Conservation (phyloP, 2,888 invertebrate genomes). For the Drosophila formosana region DNA sequence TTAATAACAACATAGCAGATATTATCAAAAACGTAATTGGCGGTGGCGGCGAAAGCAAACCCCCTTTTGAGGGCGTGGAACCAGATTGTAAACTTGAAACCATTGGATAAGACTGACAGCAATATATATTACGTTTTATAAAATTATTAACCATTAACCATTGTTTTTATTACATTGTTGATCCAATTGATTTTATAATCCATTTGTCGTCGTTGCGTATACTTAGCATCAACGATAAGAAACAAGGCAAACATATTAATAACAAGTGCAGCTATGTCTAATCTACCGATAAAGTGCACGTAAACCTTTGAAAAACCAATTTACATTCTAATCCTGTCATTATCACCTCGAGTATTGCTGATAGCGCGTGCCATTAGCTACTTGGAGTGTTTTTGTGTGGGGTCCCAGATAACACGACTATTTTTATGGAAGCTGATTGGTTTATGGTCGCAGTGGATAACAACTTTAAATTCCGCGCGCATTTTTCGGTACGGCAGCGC, state of each 20-base stretch:
- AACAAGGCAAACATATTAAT: slow-evolving; percentile 32
- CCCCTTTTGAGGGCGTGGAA: slow-evolving; percentile 81
- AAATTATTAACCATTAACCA: not conserved
- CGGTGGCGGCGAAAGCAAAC: slow-evolving; percentile 55
- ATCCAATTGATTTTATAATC: slow-evolving; percentile 25
- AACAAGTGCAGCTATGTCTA: slow-evolving; percentile 29
- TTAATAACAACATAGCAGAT: slow-evolving; percentile 72
- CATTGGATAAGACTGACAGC: slow-evolving; percentile 36
- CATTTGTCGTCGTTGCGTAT: slow-evolving; percentile 20
- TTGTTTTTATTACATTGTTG: not conserved
- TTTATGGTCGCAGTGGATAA: slow-evolving; percentile 40
- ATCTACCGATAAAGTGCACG: slow-evolving; percentile 43
- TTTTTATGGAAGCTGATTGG: slow-evolving; percentile 62
- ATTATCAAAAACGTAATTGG: slow-evolving; percentile 69
- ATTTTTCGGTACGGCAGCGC: slow-evolving; percentile 7
- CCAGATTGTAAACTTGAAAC: slow-evolving; percentile 72
- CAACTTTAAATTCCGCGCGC: slow-evolving; percentile 20
- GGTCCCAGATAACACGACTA: slow-evolving; percentile 50
- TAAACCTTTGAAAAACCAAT: slow-evolving; percentile 40
- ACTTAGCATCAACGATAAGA: slow-evolving; percentile 31
- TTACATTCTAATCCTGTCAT: slow-evolving; percentile 50
- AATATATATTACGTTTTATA: not conserved
- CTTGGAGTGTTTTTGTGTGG: slow-evolving; percentile 44
- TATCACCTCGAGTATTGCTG: slow-evolving; percentile 45
- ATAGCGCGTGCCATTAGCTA: slow-evolving; percentile 39